These are phyloP conservation scores for Apistogramma diplotaenia DNA, from an alignment of 2,113 vertebrate genomes.

Conservation along the genomic window DNA sequence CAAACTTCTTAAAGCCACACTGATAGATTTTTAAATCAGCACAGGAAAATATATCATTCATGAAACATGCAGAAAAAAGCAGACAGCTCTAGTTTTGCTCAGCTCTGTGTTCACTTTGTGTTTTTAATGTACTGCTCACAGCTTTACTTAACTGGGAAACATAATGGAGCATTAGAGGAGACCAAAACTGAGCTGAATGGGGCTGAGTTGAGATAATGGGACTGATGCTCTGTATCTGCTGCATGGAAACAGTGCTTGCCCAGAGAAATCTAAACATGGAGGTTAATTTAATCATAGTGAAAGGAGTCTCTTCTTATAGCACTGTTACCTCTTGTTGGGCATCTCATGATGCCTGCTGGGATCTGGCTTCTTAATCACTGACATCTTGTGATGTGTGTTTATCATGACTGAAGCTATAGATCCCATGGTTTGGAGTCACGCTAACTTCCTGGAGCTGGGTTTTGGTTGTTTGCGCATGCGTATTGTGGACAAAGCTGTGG, in stretches of 20 bases:
- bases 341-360: too few species aligned
- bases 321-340: too few species aligned
- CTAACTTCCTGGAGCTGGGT: neutral
- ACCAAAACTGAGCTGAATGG: neutral
- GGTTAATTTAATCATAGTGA: neutral
- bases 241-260: neutral
- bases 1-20: neutral
- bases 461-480: neutral
- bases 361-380: neutral
- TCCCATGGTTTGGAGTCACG: neutral
- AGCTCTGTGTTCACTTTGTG: too few species aligned
- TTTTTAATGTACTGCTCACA: too few species aligned
- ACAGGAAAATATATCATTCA: too few species aligned
- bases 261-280: neutral
- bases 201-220: neutral
- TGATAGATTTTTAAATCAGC: too few species aligned
- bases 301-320: neutral
- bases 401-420: neutral
- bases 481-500: neutral
- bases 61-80: neutral
- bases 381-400: neutral
- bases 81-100: neutral
- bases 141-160: neutral
- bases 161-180: neutral
- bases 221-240: neutral